phyloP scores from a whole-genome alignment of 2,113 vertebrate species.

The Peromyscus californicus region DNA sequence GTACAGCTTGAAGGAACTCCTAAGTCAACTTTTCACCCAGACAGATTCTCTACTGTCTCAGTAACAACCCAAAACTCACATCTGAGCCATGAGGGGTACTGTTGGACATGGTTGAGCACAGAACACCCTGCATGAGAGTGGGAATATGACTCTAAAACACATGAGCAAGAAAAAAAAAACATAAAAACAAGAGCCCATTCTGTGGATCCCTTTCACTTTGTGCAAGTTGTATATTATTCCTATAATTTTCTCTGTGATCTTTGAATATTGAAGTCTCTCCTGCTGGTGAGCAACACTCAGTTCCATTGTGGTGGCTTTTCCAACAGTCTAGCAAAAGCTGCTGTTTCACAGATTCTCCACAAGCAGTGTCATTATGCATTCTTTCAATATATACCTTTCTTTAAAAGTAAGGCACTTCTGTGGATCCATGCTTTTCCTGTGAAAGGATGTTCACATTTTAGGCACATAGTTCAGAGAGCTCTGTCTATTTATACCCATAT shows the following conservation, averaged over 20 bases:
- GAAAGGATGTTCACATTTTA: not conserved
- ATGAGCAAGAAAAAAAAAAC: too few relatives aligned
- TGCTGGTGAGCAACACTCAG: not conserved
- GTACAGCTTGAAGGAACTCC: not conserved
- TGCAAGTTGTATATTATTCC: not conserved
- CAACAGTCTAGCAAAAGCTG: not conserved
- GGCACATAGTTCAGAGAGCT: not conserved
- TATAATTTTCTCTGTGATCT: not conserved
- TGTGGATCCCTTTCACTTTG: not conserved
- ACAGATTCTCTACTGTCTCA: not conserved
- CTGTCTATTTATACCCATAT: too few relatives aligned
- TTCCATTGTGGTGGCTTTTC: not conserved
- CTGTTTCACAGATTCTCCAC: not conserved
- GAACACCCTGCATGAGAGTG: not conserved
- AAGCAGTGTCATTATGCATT: not conserved
- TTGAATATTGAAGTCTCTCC: not conserved
- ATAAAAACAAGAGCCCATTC: not conserved
- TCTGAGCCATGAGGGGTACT: not conserved
- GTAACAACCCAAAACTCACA: not conserved
- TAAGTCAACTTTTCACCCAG: not conserved
- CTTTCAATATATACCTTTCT: not conserved
- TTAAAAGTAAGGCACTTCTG: not conserved
- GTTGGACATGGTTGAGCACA: not conserved
- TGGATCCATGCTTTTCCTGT: not conserved
- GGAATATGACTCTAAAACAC: not conserved